Evolutionary conservation across 2,797 vertebrate genomes (phyloP), one percentile per base, ranked within the genome.

Genomic region (Fringilla coelebs): DNA sequence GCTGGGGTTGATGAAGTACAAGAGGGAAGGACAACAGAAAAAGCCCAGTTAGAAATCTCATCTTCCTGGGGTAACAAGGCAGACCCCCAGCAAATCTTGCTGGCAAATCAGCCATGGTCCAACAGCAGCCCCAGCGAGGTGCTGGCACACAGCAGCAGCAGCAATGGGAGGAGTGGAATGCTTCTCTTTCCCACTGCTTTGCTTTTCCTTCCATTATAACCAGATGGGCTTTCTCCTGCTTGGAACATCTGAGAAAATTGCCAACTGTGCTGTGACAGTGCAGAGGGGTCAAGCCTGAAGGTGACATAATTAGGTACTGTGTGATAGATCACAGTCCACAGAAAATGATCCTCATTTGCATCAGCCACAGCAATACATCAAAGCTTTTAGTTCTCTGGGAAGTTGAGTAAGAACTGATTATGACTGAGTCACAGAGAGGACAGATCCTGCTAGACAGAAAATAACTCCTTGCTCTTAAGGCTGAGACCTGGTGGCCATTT

Each of bases 81-180:
- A 83, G 46, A 45, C 2, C 7, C 32, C 5, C 46, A 68, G 25
- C 17, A 32, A 52, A 34, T 0, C 20, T 18, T 49, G 28, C 16
- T 43, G 21, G 8, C 13, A 46, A 28, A 16, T 1, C 6, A 48
- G 20, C 17, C 34, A 16, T 6, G 12, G 32, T 11, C 34, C 21
- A 13, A 11, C 45, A 43, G 43, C 31, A 57, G 2, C 13, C 9
- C 43, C 7, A 1, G 9, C 2, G 10, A 34, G 41, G 21, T 17
- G 29, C 2, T 31, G 61, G 49, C 62, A 34, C 6, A 46, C 1
- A 0, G 4, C 9, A 25, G 48, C 34, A 45, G 13, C 58, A 26
- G 45, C n/a, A 6, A 2, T 4, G 11, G 15, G 9, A 80, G 0
- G 0, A 60, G 3, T 1, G 9, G 13, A 29, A 36, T 5, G 25